Evolutionary conservation across 2,888 invertebrate genomes (phyloP), one percentile per base, ranked within the genome.

Genomic region (Asteroscopus sphinx): DNA sequence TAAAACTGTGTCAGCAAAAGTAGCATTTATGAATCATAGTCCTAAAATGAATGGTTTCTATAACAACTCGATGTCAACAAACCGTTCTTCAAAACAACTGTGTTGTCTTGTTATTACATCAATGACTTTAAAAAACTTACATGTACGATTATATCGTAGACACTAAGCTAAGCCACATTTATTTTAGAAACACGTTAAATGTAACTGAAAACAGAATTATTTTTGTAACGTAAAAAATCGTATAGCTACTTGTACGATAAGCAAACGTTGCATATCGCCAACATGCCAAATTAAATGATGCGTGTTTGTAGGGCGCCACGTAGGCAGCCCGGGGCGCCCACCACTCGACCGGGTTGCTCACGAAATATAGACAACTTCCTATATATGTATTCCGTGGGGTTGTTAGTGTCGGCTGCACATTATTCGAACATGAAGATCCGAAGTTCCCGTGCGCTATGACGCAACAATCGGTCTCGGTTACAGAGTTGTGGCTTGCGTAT

Each of bases 401-500:
- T 28, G 37, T 40, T 47, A 39, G 42, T 35, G 51, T 28, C 33
- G 25, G 52, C 13, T 47, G 47, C 63, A 48, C 59, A 52, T 15
- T 39, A 40, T 45, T 33, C 49, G 39, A 51, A 36, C 48, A 56
- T 28, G 52, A 57, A 62, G 40, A 55, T 47, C 28, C 52, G 40
- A 39, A 55, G 55, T 44, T 48, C 42, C 47, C 54, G 67, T 52
- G 39, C 65, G 71, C 60, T 72, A 80, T 87, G 86, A 87, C 85
- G 88, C 86, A 87, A 87, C 79, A 86, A 76, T 82, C 76, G 69
- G 77, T 56, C 75, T 71, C 64, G 65, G 76, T 85, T 85, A 75
- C 86, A n/a, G n/a, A n/a, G n/a, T 73, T 72, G 73, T 68, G 66
- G 68, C 79, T 72, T 76, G 72, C 73, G 80, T 76, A 68, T 73